Base-by-base conservation (phyloP, 2,888 invertebrate genomes). In the Polydrusus pterygomalis region DNA sequence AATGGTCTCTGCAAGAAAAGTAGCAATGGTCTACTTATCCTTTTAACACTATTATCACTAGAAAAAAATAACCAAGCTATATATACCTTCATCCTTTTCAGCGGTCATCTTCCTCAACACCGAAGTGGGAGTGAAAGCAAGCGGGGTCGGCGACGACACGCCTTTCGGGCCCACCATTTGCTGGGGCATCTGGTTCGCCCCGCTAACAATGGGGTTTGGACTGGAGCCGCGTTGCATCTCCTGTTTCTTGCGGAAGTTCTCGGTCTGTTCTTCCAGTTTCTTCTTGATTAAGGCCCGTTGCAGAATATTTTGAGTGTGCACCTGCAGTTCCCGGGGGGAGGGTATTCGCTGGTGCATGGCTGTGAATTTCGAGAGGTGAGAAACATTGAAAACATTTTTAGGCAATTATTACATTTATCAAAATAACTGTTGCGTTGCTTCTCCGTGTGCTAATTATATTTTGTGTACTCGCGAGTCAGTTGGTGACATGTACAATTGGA, bases 81-180 rank as follows among this genome's bases (percentile, higher is more conserved):
- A 47, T 18, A 58, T 70, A 89, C 92, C 92, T 20, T 90, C 90
- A 81, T 96, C 95, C 86, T 96, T 96, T 82, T 96, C 96, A 1
- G 96, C 96, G 7, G 96, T 97, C 96, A 97, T 96, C 89, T 97
- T 97, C 78, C 97, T 92, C 84, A 97, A 90, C 77, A 97, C 97
- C 77, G 97, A 96, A 38, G 97, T 97, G 75, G 97, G 97, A 0
- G 97, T 97, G 88, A 97, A 97, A 20, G 96, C 94, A 81, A 95
- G 91, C 13, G 95, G 95, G 34, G 92, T 92, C 11, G 92, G 92
- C 17, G 92, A 92, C 70, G 89, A 85, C 11, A 89, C 87, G 79
- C 89, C 89, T 82, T 90, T 69, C 9, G 58, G 25, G 77, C 74
- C 60, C 77, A 73, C 60, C 78, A 62, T 43, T 70, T 60, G 63